A percentile compares a stretch with the other conserved stretches of the same genome.
Evolutionary conservation across 2,797 vertebrate species (phyloP).

Genomic region (Cacajao melanocephalus): DNA sequence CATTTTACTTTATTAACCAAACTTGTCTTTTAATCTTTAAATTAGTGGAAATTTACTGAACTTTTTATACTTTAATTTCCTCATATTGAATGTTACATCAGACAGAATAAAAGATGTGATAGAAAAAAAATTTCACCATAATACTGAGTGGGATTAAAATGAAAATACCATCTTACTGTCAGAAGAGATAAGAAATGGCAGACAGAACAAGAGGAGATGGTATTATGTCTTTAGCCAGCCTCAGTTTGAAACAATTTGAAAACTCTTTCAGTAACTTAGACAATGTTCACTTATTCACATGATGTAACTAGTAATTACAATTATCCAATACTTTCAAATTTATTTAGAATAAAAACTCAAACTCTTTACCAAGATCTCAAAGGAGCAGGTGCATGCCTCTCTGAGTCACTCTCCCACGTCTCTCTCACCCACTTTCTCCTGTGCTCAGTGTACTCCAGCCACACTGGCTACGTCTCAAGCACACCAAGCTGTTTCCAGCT

Average conservation of each 20-base stretch:
- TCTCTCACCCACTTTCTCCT: not conserved
- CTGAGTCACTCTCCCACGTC: not conserved
- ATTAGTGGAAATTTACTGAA: not conserved
- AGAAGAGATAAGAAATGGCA: not conserved
- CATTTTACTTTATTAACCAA: conserved; percentile 6
- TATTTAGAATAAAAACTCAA: not conserved
- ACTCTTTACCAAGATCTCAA: not conserved
- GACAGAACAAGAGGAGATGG: not conserved
- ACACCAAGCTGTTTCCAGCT: not conserved
- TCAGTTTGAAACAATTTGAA: not conserved
- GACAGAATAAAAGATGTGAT: not conserved
- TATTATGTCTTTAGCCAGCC: not conserved
- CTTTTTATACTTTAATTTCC: not conserved
- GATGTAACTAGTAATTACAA: not conserved
- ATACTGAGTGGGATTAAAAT: not conserved
- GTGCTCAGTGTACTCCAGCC: not conserved
- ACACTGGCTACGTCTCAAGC: not conserved
- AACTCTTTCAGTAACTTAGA: not conserved
- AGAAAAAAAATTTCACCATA: not conserved
- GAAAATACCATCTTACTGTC: not conserved
- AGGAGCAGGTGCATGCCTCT: not conserved
- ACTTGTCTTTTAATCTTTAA: not conserved
- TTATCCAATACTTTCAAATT: not conserved
- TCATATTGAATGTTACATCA: not conserved
- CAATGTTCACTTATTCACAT: not conserved